A percentile compares a stretch with the other conserved stretches of the same genome.
Conservation (phyloP, 23 tunicate genomes). For the Diplosoma virens region DNA sequence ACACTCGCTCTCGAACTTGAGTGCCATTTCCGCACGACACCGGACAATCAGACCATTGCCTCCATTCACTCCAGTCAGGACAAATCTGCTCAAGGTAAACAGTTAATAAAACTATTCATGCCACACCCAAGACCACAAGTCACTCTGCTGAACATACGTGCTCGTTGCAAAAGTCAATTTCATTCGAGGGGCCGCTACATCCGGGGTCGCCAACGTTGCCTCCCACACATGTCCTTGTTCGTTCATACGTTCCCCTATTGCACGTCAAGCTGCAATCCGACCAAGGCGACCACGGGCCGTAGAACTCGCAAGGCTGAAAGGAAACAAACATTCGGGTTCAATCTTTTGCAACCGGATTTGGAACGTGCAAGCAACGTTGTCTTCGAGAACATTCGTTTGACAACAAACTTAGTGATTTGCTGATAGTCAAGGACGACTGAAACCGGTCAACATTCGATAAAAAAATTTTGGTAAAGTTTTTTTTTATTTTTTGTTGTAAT, state of each 20-base stretch:
- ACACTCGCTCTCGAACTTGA: conserved; percentile 7
- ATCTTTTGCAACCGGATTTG: not conserved
- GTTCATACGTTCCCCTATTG: conserved; percentile 47
- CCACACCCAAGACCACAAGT: too few relatives aligned
- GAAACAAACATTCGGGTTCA: not conserved
- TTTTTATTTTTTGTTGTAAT: too few relatives aligned
- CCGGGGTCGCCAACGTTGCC: conserved; percentile 48
- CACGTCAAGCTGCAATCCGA: conserved; percentile 56
- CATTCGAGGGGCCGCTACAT: conserved; percentile 41
- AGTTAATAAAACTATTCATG: not conserved
- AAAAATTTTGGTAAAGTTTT: too few relatives aligned
- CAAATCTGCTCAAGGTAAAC: conserved; percentile 37
- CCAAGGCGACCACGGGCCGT: conserved; percentile 47
- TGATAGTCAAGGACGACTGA: too few relatives aligned
- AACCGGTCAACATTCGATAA: too few relatives aligned
- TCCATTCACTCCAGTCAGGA: conserved; percentile 65
- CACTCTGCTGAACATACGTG: not conserved
- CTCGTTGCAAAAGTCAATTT: conserved; percentile 11
- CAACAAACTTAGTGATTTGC: too few relatives aligned
- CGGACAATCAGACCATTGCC: conserved; percentile 47
- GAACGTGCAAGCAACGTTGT: too few relatives aligned
- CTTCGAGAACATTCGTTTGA: too few relatives aligned
- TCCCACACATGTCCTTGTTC: conserved; percentile 42
- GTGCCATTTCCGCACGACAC: conserved; percentile 49
- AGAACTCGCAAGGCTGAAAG: conserved; percentile 4